Evolutionary conservation across 2,888 invertebrate species (phyloP).

Genomic region (Drosophila recens): DNA sequence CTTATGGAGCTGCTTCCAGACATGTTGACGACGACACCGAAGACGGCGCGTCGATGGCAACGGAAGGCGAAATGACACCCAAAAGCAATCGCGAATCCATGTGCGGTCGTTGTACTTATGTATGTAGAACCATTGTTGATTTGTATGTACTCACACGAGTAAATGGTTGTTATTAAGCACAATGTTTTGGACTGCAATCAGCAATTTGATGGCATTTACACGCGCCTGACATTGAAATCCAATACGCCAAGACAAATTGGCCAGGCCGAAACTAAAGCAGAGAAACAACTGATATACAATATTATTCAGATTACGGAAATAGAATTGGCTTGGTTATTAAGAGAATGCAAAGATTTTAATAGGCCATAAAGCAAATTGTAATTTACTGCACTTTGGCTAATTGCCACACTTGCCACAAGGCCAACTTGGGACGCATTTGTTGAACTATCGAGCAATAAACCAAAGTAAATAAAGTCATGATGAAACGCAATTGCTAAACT

Average conservation of each 20-base stretch:
- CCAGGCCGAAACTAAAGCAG: slow-evolving; percentile 5
- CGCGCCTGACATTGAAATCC: slow-evolving; percentile 65
- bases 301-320: not conserved
- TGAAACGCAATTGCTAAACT: slow-evolving; percentile 15
- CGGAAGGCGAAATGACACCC: slow-evolving; percentile 73
- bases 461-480: slow-evolving; percentile 20
- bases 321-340: not conserved
- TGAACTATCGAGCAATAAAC: slow-evolving; percentile 9
- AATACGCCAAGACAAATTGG: slow-evolving; percentile 29
- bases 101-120: slow-evolving; percentile 35
- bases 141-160: slow-evolving; percentile 13
- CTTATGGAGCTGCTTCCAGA: slow-evolving; percentile 30
- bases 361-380: slow-evolving; percentile 1
- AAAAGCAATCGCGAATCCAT: slow-evolving; percentile 6
- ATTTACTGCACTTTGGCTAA: slow-evolving; percentile 1
- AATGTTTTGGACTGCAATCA: slow-evolving; percentile 40
- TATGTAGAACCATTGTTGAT: slow-evolving; percentile 30
- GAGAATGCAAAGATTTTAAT: slow-evolving; percentile 5
- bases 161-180: slow-evolving; percentile 39
- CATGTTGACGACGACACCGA: slow-evolving; percentile 44
- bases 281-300: slow-evolving; percentile 2
- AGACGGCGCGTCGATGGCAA: slow-evolving; percentile 30
- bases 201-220: slow-evolving; percentile 54
- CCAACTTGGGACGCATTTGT: not conserved
- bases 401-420: slow-evolving; percentile 2